Evolutionary conservation across 1,140 invertebrate genomes (phyloP), one percentile per base, ranked within the genome.

Genomic region (Halotydeus destructor): DNA sequence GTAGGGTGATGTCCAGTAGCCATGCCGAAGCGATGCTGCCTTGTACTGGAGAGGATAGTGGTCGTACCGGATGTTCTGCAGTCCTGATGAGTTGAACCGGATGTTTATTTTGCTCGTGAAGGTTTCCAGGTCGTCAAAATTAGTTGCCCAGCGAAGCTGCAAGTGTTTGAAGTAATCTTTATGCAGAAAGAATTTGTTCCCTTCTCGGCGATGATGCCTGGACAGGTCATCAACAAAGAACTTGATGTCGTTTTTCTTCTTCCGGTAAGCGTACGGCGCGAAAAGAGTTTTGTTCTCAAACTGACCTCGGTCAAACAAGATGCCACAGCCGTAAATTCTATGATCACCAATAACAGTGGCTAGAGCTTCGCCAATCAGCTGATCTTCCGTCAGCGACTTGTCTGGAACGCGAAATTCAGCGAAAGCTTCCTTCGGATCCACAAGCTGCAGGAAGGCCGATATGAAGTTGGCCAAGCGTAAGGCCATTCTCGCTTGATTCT

Each of bases 401-500:
- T 91, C 85, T 1, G 82, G 74, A 3, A 89, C 74, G 46, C 83
- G 65, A 52, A 78, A 85, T 14, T 85, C 59, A 25, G 63, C 89
- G 65, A 89, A 96, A 23, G 89, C 77, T 64, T 96, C 88, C 54
- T 78, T 74, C 0, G 84, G 80, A 64, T 96, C 82, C 9, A 84
- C 80, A 35, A 88, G 70, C 69, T 83, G 60, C 26, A 63, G 53
- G 52, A 66, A 66, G 46, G 58, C 58, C 14, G 60, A 62, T 8
- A 68, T 49, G 48, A 68, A 68, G 58, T 97, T 93, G 0, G 89
- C 79, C 38, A 96, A 63, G 40, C 89, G 68, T 6, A 91, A 65
- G 1, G 88, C 91, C 74, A 89, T 91, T 60, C 85, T 78, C 4
- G 88, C 89, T 65, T 93, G 81, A 55, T 88, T 86, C 54, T 83